Conservation (phyloP, 1,140 invertebrate genomes). For the Nephila pilipes region DNA sequence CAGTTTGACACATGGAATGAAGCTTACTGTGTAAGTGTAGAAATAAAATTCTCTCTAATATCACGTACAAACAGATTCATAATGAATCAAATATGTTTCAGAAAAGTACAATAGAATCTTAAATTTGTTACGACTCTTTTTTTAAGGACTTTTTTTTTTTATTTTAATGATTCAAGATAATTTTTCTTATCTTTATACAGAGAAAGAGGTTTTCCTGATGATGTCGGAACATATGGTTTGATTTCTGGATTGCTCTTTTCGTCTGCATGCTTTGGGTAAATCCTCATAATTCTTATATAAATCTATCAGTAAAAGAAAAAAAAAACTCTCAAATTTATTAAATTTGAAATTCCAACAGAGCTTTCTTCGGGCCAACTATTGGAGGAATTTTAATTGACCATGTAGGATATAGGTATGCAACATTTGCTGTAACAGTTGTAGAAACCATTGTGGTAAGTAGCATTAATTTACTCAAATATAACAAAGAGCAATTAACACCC, state of each 20-base stretch:
- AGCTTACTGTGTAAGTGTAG: constrained; percentile 61
- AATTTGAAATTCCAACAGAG: constrained; percentile 27
- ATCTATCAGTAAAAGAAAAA: too few relatives aligned
- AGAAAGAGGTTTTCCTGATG: constrained; percentile 87
- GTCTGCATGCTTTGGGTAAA: constrained; percentile 88
- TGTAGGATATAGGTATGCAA: constrained; percentile 71
- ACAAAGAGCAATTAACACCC: too few relatives aligned
- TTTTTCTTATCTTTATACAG: background rate
- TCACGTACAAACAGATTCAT: too few relatives aligned
- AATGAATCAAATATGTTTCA: too few relatives aligned
- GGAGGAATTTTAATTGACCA: constrained; percentile 77
- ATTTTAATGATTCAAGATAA: too few relatives aligned
- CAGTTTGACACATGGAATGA: constrained; percentile 70
- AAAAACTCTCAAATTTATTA: background rate
- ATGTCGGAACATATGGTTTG: constrained; percentile 90
- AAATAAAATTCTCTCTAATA: background rate
- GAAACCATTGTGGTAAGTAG: constrained; percentile 74
- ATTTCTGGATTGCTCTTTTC: constrained; percentile 93
- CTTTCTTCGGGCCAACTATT: constrained; percentile 77
- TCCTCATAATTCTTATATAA: too few relatives aligned
- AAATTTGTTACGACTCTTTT: too few relatives aligned
- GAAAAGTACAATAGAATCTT: too few relatives aligned
- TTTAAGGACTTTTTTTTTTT: too few relatives aligned
- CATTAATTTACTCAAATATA: background rate
- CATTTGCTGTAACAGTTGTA: constrained; percentile 58